A percentile compares a stretch with the other conserved stretches of the same genome.
Conservation (phyloP, 2,113 vertebrate genomes). For the Phoenicopterus ruber region DNA sequence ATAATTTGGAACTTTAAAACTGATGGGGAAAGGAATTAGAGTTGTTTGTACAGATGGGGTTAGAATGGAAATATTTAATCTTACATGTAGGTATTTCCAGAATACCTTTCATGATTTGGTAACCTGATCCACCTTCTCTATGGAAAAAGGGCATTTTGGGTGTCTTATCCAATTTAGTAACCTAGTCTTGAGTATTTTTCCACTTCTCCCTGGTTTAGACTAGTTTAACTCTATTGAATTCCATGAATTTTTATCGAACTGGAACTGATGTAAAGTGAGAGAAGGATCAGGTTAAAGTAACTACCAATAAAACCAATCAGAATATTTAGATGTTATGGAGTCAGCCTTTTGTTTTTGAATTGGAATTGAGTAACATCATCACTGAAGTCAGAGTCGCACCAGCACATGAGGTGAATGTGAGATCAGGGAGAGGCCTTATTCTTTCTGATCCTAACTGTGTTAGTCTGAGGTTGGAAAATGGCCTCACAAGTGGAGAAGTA, state of each 20-base stretch:
- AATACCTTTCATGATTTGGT: constrained; percentile 18
- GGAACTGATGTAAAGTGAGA: not conserved
- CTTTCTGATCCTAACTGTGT: not conserved
- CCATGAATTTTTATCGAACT: not conserved
- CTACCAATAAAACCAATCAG: not conserved
- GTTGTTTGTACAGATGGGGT: constrained; percentile 55
- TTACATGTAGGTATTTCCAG: not conserved
- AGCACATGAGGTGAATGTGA: fast-evolving
- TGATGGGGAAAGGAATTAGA: constrained; percentile 18
- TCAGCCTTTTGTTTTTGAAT: not conserved
- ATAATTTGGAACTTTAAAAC: constrained; percentile 27
- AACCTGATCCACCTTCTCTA: not conserved
- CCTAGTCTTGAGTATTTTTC: not conserved
- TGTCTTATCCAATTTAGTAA: constrained; percentile 21
- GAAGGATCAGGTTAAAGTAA: not conserved
- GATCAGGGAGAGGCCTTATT: not conserved
- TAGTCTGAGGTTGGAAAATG: not conserved
- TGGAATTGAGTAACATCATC: not conserved
- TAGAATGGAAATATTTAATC: constrained; percentile 57
- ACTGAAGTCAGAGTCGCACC: not conserved
- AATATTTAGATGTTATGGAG: not conserved
- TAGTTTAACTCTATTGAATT: not conserved
- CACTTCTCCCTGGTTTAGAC: not conserved
- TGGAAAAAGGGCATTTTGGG: not conserved
- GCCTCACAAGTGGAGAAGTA: not conserved